Conservation (phyloP, 2,888 invertebrate species). For the Exephanes ischioxanthus region DNA sequence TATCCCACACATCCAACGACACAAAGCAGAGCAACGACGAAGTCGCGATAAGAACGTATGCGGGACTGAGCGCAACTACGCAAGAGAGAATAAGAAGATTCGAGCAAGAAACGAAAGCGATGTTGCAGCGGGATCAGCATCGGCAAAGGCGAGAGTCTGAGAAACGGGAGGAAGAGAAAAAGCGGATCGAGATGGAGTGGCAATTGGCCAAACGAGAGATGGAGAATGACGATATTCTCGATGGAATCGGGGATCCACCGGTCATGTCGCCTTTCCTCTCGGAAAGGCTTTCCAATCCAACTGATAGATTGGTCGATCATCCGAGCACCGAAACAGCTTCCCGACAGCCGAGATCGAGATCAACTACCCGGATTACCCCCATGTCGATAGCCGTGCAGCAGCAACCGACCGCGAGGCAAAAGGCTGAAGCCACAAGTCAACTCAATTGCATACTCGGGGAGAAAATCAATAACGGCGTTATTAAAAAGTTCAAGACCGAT, state of each 20-base stretch:
- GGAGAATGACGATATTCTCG: slow-evolving; percentile 86
- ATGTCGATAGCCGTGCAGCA: slow-evolving; percentile 80
- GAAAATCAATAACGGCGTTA: slow-evolving; percentile 81
- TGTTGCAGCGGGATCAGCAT: slow-evolving; percentile 86
- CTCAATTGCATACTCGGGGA: slow-evolving; percentile 75
- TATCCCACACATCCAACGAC: slow-evolving; percentile 79
- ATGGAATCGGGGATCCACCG: slow-evolving; percentile 85
- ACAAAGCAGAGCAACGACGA: slow-evolving; percentile 83
- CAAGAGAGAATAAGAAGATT: slow-evolving; percentile 90
- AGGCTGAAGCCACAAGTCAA: slow-evolving; percentile 77
- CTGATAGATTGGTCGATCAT: slow-evolving; percentile 74
- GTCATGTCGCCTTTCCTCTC: slow-evolving; percentile 75
- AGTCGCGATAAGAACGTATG: slow-evolving; percentile 87
- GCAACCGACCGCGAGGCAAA: slow-evolving; percentile 76
- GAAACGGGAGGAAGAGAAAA: slow-evolving; percentile 86
- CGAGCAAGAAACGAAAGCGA: slow-evolving; percentile 91
- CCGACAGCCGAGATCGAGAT: slow-evolving; percentile 72
- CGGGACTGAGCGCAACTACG: slow-evolving; percentile 87
- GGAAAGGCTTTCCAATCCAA: slow-evolving; percentile 75
- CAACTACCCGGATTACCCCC: slow-evolving; percentile 74
- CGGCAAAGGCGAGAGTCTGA: slow-evolving; percentile 81
- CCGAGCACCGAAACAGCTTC: slow-evolving; percentile 68
- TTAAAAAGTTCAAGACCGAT: slow-evolving; percentile 85
- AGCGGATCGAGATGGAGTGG: slow-evolving; percentile 85
- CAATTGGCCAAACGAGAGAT: slow-evolving; percentile 86